Base-by-base conservation (phyloP, 2,113 vertebrate species). In the Fulica atra region DNA sequence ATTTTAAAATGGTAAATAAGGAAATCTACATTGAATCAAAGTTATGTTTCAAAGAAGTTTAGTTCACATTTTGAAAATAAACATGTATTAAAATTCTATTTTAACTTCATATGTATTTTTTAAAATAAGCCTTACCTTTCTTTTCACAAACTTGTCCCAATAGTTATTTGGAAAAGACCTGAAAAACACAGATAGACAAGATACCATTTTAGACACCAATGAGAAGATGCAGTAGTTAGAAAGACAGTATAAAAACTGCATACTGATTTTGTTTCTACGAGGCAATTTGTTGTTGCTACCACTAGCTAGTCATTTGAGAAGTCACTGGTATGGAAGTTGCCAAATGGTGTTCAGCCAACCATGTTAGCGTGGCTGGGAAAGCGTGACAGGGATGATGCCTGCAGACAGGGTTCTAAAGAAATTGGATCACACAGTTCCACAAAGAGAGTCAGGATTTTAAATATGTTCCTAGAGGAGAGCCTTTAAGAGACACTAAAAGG, bases 111-210 rank as follows among this genome's bases (percentile, higher is more conserved):
- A 9, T 28, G 28, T 38, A 2, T 61, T 80, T 77, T 36, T 36
- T 13, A 80, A 95, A 78, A 64, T 38, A 93, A 84, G 23, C 5
- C 9, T 96, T 97, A 98, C 98, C 97, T 98, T 98, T 97, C 98
- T 98, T 96, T 99, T 99, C 76, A 99, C 99, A 98, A 99, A 99
- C 91, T 99, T 99, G 93, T 99, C 99, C 99, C 99, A 99, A 77
- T 99, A 99, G 95, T 99, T 99, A 96, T 99, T 99, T 68, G 99
- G 99, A 93, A 99, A 99, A 92, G 99, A 99, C 92, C 99, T 99
- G 95, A 96, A 98, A 97, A 74, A 60, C 13, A 96, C 11, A 95
- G 29, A 86, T 61, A 70, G 93, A 56, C 12, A 82, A 70, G 31
- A 94, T 53, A 23, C 48, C 4, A 15, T 44, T 89, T 96, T 53